These are phyloP conservation scores for Microcebus tavaratra DNA, from an alignment of 2,113 vertebrate species.

Conservation along the genomic window DNA sequence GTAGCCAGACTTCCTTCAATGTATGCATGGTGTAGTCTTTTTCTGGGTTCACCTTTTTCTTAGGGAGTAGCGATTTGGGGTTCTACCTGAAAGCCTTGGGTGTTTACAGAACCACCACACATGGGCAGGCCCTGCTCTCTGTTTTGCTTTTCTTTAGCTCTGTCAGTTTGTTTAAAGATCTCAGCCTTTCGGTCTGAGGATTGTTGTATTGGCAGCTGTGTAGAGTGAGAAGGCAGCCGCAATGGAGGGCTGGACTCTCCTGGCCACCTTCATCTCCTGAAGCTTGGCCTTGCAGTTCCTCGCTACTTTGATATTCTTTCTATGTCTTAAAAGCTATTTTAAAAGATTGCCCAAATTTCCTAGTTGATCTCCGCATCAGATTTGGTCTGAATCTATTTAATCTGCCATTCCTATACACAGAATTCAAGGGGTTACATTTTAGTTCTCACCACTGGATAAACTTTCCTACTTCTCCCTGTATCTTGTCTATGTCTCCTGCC, in stretches of 20 bases:
- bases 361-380: neutral
- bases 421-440: neutral
- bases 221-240: fast-evolving
- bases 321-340: neutral
- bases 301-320: neutral
- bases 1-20: neutral
- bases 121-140: neutral
- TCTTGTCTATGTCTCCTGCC: neutral
- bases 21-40: fast-evolving
- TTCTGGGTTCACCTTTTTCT: neutral
- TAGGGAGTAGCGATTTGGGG: neutral
- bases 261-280: neutral
- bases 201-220: neutral
- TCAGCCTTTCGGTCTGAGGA: neutral
- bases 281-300: neutral
- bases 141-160: neutral
- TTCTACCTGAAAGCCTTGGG: neutral
- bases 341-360: neutral
- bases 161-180: neutral
- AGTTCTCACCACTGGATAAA: neutral
- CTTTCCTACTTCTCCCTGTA: neutral
- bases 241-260: fast-evolving
- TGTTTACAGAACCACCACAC: neutral
- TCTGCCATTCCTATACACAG: neutral
- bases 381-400: neutral